These are phyloP conservation scores for Smittia aterrima DNA, from an alignment of 2,888 invertebrate genomes.

Conservation along the genomic window DNA sequence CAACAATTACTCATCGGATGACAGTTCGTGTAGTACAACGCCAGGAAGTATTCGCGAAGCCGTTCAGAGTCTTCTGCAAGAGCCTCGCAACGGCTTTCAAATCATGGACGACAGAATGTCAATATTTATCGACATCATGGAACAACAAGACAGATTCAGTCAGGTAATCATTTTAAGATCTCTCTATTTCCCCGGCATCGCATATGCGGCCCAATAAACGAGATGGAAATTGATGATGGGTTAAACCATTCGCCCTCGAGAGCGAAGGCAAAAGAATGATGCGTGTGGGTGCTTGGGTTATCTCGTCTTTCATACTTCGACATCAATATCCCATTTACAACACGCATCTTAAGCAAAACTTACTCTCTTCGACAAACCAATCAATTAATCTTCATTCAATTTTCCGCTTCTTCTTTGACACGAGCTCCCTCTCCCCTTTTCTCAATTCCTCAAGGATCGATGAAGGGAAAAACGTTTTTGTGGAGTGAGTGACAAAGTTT, in stretches of 20 bases:
- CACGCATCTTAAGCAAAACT: neutral
- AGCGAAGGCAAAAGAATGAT: neutral
- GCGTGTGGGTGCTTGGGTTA: neutral
- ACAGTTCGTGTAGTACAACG: slow-evolving; percentile 55
- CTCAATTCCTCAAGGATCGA: neutral
- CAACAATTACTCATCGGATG: slow-evolving; percentile 48
- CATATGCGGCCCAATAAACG: neutral
- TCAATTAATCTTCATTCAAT: slow-evolving; percentile 23
- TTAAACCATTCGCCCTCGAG: neutral
- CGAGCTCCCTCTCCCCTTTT: neutral
- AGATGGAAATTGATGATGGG: slow-evolving; percentile 17
- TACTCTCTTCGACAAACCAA: neutral
- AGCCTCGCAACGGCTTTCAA: slow-evolving; percentile 72
- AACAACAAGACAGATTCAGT: slow-evolving; percentile 77
- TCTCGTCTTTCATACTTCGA: neutral
- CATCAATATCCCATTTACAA: neutral
- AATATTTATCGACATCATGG: slow-evolving; percentile 77
- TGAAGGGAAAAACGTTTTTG: neutral
- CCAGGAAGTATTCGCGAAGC: slow-evolving; percentile 68
- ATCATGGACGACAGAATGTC: slow-evolving; percentile 75
- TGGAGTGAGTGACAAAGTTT: too few species aligned
- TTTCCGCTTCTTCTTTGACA: neutral
- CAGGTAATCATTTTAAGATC: slow-evolving; percentile 60
- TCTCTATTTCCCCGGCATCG: slow-evolving; percentile 9
- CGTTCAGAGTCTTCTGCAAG: slow-evolving; percentile 65